Conservation (phyloP, 2,113 vertebrate species). For the Ivindomyrus marchei region DNA sequence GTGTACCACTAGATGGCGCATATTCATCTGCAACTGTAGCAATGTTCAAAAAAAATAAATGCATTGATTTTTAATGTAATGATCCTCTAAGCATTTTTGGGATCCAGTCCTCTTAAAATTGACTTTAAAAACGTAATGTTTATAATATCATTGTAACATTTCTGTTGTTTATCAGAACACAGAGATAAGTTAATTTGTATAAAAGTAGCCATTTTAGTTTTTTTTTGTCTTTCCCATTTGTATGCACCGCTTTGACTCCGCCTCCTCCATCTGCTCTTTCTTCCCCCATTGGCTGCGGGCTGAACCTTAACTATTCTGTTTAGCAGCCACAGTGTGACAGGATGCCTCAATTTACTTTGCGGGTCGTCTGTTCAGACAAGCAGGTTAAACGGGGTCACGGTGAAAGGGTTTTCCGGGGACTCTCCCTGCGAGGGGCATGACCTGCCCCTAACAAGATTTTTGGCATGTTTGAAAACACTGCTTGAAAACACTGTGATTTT, state of each 20-base stretch:
- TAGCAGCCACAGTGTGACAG: neutral
- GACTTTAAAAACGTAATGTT: neutral
- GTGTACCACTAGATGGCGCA: constrained; percentile 6
- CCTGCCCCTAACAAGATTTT: constrained; percentile 51
- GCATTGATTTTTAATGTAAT: neutral
- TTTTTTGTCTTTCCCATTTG: neutral
- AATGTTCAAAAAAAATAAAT: neutral
- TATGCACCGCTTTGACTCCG: neutral
- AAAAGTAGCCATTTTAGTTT: neutral
- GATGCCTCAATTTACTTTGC: constrained; percentile 23
- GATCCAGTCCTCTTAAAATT: neutral
- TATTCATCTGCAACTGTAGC: neutral
- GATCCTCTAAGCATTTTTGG: neutral
- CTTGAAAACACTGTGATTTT: constrained; percentile 47
- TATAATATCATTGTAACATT: neutral
- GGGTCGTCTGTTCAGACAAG: neutral
- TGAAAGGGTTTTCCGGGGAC: neutral
- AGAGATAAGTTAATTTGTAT: neutral
- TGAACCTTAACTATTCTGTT: neutral
- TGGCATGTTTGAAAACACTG: constrained; percentile 65
- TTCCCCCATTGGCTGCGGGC: neutral
- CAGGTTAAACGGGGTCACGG: constrained; percentile 61
- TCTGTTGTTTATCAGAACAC: neutral
- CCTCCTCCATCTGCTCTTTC: neutral
- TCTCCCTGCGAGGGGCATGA: constrained; percentile 47